Evolutionary conservation across 2,113 vertebrate genomes (phyloP), one percentile per base, ranked within the genome.

Genomic region (Strix uralensis): DNA sequence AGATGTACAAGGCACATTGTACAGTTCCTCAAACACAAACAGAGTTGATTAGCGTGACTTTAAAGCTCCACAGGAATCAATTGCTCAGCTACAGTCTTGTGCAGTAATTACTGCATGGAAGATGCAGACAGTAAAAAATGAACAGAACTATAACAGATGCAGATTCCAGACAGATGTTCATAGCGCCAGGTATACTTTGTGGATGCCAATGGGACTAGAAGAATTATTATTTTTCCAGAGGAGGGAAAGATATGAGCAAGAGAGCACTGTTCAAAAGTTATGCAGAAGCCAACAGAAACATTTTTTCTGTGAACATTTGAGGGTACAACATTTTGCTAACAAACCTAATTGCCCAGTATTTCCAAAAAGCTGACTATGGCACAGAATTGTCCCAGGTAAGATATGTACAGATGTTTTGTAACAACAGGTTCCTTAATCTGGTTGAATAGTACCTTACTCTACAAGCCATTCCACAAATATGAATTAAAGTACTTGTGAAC

Each of bases 51-150:
- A 94, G 16, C 21, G 27, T 75, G 74, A 38, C 70, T 95, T 90
- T 91, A 95, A 81, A 89, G 34, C 61, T 91, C 84, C 58, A 77
- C 42, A 86, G 77, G 47, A 96, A 87, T 93, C 82, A 93, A 87
- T 94, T 96, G 81, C 51, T 32, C 42, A 85, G 67, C 36, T 81
- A 88, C 72, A 81, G 74, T 88, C 36, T 95, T 36, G 40, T 75
- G n/a, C 44, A 74, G 93, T 86, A 97, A 88, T 94, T 62, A 88
- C 47, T 42, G 63, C 47, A 27, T 42, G 34, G 66, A 92, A 97
- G 40, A 26, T 81, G 7, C 42, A 97, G 79, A 55, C 49, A 40
- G 27, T 88, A 17, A 81, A 73, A 88, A 86, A 57, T 4, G 17
- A 91, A 78, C 44, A 83, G 78, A 88, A 59, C 11, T 70, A 6